Conservation (phyloP, 2,113 vertebrate species). For the Austrofundulus limnaeus region DNA sequence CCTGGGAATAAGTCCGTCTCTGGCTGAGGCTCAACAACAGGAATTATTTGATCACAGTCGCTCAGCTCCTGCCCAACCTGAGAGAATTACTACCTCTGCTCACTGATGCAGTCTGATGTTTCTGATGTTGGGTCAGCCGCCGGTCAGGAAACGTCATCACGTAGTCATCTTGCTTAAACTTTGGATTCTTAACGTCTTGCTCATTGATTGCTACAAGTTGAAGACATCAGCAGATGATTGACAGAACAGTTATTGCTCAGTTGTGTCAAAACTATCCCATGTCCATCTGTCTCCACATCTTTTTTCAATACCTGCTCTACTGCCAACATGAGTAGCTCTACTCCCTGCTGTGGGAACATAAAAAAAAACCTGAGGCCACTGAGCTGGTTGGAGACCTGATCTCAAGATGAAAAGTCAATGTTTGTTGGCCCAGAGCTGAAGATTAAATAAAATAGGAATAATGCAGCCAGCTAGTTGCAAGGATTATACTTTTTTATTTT, state of each 20-base stretch:
- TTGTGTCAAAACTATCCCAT: conserved; percentile 7
- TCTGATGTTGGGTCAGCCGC: conserved; percentile 48
- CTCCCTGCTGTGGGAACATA: conserved; percentile 23
- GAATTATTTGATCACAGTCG: conserved; percentile 62
- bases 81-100: conserved; percentile 43
- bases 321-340: conserved; percentile 60
- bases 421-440: background rate
- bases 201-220: background rate
- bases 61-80: conserved; percentile 49
- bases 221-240: background rate
- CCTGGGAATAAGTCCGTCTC: conserved; percentile 37
- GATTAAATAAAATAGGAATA: background rate
- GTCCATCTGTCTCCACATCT: conserved; percentile 25
- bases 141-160: conserved; percentile 34
- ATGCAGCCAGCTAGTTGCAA: background rate
- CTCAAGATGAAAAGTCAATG: conserved; percentile 20
- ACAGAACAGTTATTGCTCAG: conserved; percentile 14
- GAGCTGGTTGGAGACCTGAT: conserved; percentile 47
- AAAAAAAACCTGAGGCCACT: conserved; percentile 39
- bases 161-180: too few species aligned
- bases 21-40: conserved; percentile 66
- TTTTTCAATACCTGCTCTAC: conserved; percentile 21
- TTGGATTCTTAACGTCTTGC: too few species aligned
- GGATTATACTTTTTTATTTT: too few species aligned
- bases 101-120: conserved; percentile 52